phyloP scores from a whole-genome alignment of 2,113 vertebrate species.

The Cricetomys ansorgei region DNA sequence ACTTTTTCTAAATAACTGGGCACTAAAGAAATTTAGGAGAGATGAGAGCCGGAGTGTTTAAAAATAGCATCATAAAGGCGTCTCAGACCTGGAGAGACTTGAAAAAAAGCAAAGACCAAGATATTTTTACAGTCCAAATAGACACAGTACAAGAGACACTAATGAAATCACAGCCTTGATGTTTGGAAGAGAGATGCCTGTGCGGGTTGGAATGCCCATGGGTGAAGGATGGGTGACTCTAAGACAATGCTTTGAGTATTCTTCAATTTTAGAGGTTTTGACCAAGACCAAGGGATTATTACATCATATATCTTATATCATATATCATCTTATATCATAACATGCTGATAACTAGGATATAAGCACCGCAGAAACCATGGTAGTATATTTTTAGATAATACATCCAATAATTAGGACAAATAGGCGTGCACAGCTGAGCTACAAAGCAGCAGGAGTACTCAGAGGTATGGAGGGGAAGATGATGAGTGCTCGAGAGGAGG shows the following conservation, averaged over 20 bases:
- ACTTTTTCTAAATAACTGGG: background rate
- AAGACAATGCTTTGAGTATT: background rate
- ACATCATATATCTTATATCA: no score
- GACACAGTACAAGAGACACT: background rate
- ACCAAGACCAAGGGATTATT: background rate
- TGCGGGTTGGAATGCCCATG: background rate
- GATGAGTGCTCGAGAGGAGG: background rate
- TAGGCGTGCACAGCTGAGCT: background rate
- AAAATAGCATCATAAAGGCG: background rate
- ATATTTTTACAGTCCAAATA: background rate
- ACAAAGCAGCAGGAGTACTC: background rate
- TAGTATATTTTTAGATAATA: background rate
- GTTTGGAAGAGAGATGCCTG: background rate
- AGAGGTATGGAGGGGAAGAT: background rate
- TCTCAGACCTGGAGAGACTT: background rate
- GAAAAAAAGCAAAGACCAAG: background rate
- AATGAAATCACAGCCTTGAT: background rate
- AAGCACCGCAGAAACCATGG: background rate
- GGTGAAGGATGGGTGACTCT: background rate
- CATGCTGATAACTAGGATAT: background rate
- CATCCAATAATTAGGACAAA: background rate
- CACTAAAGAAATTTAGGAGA: background rate
- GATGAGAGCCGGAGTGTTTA: background rate
- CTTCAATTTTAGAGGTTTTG: background rate
- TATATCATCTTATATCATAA: background rate